Base-by-base conservation (phyloP, 2,888 invertebrate species). In the Danaus chrysippus region DNA sequence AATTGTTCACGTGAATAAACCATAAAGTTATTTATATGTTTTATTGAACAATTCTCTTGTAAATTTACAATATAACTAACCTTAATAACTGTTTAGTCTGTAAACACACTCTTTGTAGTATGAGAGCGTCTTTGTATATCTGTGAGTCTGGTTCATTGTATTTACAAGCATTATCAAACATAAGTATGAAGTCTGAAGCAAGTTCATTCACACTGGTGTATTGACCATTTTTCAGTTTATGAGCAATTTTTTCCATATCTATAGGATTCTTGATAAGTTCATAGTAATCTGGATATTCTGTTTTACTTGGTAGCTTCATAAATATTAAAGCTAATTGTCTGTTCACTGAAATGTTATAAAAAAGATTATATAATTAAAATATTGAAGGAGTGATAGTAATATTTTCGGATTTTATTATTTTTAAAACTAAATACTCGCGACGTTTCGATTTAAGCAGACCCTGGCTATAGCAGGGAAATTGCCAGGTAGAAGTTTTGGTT, bases 121-220 rank as follows among this genome's bases (percentile, higher is more conserved):
- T 95, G 71, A 99, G 90, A 0, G 99, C 98, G 84, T 99, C 99
- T 89, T 98, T 98, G 81, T 98, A 99, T 69, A 99, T 97, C 84
- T 97, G 97, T 0, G 98, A 98, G 78, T 98, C 98, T 0, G 99
- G 98, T 78, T 99, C 99, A 81, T 99, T 99, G 79, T 97, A 99
- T 79, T 97, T 98, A 91, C 98, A 98, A 0, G 99, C 98, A 81
- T 99, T 99, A 75, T 97, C 97, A 73, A 98, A 96, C 97, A 99
- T 98, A 56, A 97, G 87, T 72, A 96, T 93, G 72, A 99, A 95
- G 86, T 99, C 99, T 0, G 95, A 93, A 0, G 96, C 95, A 58
- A 99, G 84, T 68, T 98, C 98, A 70, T 98, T 98, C 23, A 98
- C 92, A 17, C 93, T 94, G 56, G 94, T 94, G 79, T 98, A 99